These are phyloP conservation scores for Onychostruthus taczanowskii DNA, from an alignment of 2,113 vertebrate genomes.

Conservation along the genomic window DNA sequence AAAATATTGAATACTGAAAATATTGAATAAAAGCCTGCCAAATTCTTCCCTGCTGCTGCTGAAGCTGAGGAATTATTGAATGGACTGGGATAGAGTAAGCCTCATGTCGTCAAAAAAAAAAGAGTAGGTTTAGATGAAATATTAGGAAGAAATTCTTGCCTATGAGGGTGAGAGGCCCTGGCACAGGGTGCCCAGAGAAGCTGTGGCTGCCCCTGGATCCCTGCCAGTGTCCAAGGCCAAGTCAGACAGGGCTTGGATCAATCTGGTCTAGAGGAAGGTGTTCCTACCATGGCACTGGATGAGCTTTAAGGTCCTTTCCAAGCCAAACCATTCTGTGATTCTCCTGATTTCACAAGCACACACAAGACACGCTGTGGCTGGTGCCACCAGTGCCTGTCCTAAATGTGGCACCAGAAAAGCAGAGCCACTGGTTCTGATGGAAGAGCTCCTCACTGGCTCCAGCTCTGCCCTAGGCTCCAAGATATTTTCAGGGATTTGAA, in stretches of 20 bases:
- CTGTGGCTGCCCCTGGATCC: background rate
- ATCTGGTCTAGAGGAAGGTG: background rate
- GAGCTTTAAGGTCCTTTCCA: background rate
- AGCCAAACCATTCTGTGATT: background rate
- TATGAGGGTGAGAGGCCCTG: background rate
- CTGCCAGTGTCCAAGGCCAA: background rate
- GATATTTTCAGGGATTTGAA: background rate
- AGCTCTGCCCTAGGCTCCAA: background rate
- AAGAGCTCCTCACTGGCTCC: background rate
- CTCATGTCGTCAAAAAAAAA: background rate
- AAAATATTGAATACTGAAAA: background rate
- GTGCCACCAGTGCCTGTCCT: background rate
- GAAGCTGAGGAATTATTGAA: background rate
- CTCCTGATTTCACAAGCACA: background rate
- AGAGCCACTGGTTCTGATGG: background rate
- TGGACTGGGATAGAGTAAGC: background rate
- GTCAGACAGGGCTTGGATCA: background rate
- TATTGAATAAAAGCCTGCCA: background rate
- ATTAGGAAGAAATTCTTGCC: background rate
- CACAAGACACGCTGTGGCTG: background rate
- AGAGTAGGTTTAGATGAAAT: background rate
- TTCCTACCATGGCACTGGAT: background rate
- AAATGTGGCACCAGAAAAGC: background rate
- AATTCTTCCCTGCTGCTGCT: background rate
- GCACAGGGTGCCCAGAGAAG: background rate